phyloP scores from a whole-genome alignment of 2,888 invertebrate genomes.

The Achlya flavicornis region DNA sequence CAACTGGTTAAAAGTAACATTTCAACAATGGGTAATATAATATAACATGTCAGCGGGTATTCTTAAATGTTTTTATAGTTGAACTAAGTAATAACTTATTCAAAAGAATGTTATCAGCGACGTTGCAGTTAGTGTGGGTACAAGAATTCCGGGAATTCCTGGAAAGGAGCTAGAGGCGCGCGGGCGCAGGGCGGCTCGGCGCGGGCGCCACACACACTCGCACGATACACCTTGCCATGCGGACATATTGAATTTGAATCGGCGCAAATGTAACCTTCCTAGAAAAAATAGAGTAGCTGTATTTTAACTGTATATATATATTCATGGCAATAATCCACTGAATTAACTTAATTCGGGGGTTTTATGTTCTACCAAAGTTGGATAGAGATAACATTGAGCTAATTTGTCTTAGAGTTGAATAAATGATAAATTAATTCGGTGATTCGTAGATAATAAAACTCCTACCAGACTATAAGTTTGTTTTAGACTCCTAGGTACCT shows the following conservation, averaged over 20 bases:
- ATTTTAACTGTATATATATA: too few species aligned
- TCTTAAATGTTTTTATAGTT: not conserved
- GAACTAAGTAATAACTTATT: slow-evolving; percentile 5
- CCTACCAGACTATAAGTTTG: too few species aligned
- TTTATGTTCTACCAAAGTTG: too few species aligned
- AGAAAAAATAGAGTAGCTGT: not conserved
- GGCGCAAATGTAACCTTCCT: not conserved
- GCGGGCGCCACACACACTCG: slow-evolving; percentile 37
- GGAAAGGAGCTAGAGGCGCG: slow-evolving; percentile 44
- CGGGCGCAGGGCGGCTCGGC: slow-evolving; percentile 14
- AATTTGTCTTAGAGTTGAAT: too few species aligned
- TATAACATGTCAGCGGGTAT: slow-evolving; percentile 3
- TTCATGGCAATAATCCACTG: too few species aligned
- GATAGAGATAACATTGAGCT: too few species aligned
- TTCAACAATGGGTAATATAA: not conserved
- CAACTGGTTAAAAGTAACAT: not conserved
- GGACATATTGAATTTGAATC: not conserved
- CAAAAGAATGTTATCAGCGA: slow-evolving; percentile 41
- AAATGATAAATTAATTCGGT: too few species aligned
- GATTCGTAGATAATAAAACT: too few species aligned
- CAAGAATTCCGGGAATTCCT: slow-evolving; percentile 44
- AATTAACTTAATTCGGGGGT: too few species aligned
- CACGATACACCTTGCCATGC: not conserved
- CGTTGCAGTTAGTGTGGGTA: slow-evolving; percentile 25
- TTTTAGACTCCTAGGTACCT: too few species aligned